Evolutionary conservation across 2,888 invertebrate genomes (phyloP).

Genomic region (Julus scandinavius): DNA sequence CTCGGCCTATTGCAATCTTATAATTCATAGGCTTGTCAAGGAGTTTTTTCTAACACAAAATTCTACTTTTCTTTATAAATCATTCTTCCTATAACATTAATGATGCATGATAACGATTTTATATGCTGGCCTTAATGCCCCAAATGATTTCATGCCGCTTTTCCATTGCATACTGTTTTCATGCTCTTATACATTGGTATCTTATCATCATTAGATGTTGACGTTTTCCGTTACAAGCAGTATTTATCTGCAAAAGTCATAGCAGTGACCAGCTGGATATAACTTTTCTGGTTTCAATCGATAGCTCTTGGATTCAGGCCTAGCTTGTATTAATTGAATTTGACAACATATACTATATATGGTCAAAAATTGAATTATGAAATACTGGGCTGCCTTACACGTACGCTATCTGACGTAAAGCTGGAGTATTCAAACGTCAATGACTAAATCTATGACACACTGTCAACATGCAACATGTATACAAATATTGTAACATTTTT

Average conservation of each 20-base stretch:
- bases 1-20: background rate
- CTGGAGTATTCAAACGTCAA: background rate
- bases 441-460: too few relatives aligned
- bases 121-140: slow-evolving; percentile 17
- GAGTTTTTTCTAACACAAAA: background rate
- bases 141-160: slow-evolving; percentile 4
- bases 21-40: background rate
- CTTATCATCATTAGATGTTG: background rate
- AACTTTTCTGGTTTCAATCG: slow-evolving; percentile 17
- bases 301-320: background rate
- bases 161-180: background rate
- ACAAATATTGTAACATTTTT: too few relatives aligned
- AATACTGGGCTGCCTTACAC: background rate
- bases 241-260: background rate
- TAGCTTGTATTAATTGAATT: background rate
- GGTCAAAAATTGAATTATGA: slow-evolving; percentile 37
- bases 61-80: slow-evolving; percentile 34
- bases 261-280: background rate
- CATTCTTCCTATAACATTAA: slow-evolving; percentile 8
- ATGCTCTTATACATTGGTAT: background rate
- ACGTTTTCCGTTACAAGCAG: slow-evolving; percentile 2
- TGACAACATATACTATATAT: background rate
- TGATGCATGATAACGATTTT: slow-evolving; percentile 39
- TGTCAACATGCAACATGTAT: too few relatives aligned
- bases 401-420: background rate